A percentile compares a stretch with the other conserved stretches of the same genome.
These are phyloP conservation scores for Eilema sororculum DNA, from an alignment of 2,888 invertebrate genomes.

Conservation along the genomic window DNA sequence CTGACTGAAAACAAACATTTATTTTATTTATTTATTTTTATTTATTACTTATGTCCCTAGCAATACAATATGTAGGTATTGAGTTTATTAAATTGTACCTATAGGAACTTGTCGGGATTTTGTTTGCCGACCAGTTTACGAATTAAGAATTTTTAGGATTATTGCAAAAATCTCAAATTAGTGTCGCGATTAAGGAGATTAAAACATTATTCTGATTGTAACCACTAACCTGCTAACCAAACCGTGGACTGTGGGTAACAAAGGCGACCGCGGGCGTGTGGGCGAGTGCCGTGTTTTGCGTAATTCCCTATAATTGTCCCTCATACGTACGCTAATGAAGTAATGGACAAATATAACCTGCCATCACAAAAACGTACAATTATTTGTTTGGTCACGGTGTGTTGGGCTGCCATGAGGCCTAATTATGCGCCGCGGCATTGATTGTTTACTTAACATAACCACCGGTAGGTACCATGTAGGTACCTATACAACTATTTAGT, in stretches of 20 bases:
- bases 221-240: not conserved
- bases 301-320: constrained; percentile 1
- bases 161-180: too few species aligned
- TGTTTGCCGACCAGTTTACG: too few species aligned
- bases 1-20: too few species aligned
- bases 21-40: too few species aligned
- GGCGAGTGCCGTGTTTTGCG: not conserved
- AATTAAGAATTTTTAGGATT: too few species aligned
- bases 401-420: constrained; percentile 15
- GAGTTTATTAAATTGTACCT: too few species aligned
- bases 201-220: not conserved
- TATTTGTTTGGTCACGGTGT: constrained; percentile 24
- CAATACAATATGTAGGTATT: too few species aligned
- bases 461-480: constrained; percentile 3
- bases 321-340: constrained; percentile 14
- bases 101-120: too few species aligned
- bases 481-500: too few species aligned
- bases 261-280: not conserved
- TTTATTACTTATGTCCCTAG: too few species aligned
- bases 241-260: not conserved
- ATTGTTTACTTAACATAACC: not conserved
- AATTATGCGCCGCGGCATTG: not conserved
- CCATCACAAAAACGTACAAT: constrained; percentile 38
- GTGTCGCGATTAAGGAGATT: too few species aligned
- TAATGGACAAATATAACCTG: constrained; percentile 29